Base-by-base conservation (phyloP, 1,140 invertebrate genomes). In the Temnothorax longispinosus region DNA sequence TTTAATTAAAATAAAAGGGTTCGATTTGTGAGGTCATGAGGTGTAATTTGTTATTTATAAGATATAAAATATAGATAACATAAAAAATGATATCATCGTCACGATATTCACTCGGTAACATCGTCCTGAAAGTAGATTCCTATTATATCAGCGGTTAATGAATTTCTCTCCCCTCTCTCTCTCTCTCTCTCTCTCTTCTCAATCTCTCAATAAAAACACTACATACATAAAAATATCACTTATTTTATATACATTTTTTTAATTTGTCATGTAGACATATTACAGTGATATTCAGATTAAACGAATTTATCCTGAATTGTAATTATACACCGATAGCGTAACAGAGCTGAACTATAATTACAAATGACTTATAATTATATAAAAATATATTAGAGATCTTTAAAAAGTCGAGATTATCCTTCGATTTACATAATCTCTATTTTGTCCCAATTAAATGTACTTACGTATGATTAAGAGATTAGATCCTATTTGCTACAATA, bases 341-440 rank as follows among this genome's bases (percentile, higher is more conserved):
- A n/a, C 18, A 44, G 0, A 44, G 0, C 2, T 27, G 8, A 67
- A 1, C 7, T 80, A 67, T 47, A 71, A 52, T 32, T 71, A 69
- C 38, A 72, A 72, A 18, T 8, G 7, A 52, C 44, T 64, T 72
- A 44, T 21, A 52, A n/a, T n/a, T 38, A 56, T 6, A 10, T 47
- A n/a, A 10, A 72, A 58, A 65, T 65, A 78, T 38, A 67, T 84
- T 75, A 62, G 47, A 54, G 32, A 41, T 81, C 38, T 88, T 69
- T 32, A 69, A 32, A 0, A 76, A 86, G 44, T 18, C 69, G 21
- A 75, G 13, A 58, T 8, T 7, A 38, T 27, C 1, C 35, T 21
- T 18, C 3, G 54, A 58, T 7, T 54, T 60, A 3, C 21, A 18
- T 41, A 72, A 72, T 58, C 44, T 41, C 64, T 18, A 54, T 64